These are phyloP conservation scores for Chaenogobius annularis DNA, from an alignment of 2,113 vertebrate species.

Conservation along the genomic window DNA sequence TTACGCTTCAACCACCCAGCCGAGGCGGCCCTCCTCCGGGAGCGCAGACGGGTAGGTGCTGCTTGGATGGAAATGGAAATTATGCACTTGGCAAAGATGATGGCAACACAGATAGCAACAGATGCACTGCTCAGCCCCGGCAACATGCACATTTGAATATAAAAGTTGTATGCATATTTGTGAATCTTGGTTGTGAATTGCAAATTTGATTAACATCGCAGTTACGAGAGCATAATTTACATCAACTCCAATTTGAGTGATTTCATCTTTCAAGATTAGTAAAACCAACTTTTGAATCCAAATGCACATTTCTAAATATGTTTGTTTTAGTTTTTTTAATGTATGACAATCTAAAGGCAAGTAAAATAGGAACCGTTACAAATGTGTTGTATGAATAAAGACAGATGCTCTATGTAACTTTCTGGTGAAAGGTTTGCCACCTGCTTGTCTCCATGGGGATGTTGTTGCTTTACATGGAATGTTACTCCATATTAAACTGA, in stretches of 20 bases:
- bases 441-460: too few species aligned
- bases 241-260: background rate
- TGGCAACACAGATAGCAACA: conserved; percentile 22
- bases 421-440: too few species aligned
- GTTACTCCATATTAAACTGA: too few species aligned
- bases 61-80: conserved; percentile 8
- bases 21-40: conserved; percentile 88
- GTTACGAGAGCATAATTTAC: background rate
- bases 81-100: conserved; percentile 20
- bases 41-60: conserved; percentile 84
- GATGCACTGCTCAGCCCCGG: conserved; percentile 8
- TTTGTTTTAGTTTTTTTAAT: background rate
- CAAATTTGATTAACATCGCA: background rate
- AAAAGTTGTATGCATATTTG: background rate
- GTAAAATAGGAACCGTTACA: too few species aligned
- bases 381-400: too few species aligned
- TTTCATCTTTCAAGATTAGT: background rate
- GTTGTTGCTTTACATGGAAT: too few species aligned
- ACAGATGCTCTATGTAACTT: too few species aligned
- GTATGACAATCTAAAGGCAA: too few species aligned
- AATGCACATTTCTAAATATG: background rate
- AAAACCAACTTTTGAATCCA: background rate
- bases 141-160: background rate
- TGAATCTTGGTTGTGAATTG: background rate
- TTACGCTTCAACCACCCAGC: conserved; percentile 97